Conservation (phyloP, 2,888 invertebrate species). For the Microctonus hyperodae region DNA sequence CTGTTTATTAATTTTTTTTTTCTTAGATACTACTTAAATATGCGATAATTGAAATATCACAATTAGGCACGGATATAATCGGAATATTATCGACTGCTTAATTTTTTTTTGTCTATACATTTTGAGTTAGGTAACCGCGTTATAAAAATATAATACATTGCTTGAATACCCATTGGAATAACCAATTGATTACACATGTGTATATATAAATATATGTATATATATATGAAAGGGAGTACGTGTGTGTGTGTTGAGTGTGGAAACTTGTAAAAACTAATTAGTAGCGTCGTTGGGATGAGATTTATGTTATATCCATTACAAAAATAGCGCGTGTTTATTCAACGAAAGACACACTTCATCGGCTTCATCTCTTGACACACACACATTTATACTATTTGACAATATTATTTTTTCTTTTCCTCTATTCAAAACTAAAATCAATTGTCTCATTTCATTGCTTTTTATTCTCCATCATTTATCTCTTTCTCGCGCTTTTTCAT, state of each 20-base stretch:
- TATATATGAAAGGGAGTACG: too few relatives aligned
- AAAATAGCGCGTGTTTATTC: constrained; percentile 43
- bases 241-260: constrained; percentile 9
- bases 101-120: neutral
- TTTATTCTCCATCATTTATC: neutral
- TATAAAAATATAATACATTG: neutral
- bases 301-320: constrained; percentile 32
- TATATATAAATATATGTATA: too few relatives aligned
- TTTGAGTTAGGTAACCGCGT: neutral
- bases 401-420: neutral
- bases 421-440: constrained; percentile 4
- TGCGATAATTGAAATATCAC: neutral
- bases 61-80: neutral
- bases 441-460: neutral
- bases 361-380: constrained; percentile 24
- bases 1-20: neutral
- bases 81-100: neutral
- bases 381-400: constrained; percentile 8
- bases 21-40: too few relatives aligned
- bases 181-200: too few relatives aligned
- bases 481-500: constrained; percentile 8
- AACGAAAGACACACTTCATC: constrained; percentile 30
- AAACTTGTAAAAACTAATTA: constrained; percentile 51
- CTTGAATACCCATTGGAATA: neutral
- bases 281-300: constrained; percentile 25